These are phyloP conservation scores for Python bivittatus DNA, from an alignment of 2,113 vertebrate species.

Conservation along the genomic window DNA sequence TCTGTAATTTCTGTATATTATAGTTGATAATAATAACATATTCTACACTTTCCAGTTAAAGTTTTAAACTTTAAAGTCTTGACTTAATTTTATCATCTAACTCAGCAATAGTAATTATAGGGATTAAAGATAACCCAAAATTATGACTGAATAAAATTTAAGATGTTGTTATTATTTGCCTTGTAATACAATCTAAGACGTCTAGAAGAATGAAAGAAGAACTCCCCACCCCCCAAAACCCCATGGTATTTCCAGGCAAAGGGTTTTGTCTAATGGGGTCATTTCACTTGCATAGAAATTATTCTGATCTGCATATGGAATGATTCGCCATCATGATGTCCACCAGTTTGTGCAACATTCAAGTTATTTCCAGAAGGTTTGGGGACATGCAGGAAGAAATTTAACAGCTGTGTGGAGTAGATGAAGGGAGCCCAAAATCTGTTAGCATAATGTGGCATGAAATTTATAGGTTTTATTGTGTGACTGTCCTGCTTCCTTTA, in stretches of 20 bases:
- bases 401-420: not conserved
- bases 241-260: not conserved
- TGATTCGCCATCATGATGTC: not conserved
- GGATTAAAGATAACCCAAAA: not conserved
- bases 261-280: not conserved
- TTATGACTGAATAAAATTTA: not conserved
- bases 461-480: not conserved
- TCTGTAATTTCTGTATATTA: not conserved
- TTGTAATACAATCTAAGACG: not conserved
- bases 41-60: not conserved
- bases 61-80: not conserved
- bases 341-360: not conserved
- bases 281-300: not conserved
- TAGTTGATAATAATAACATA: not conserved
- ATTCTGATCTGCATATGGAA: not conserved
- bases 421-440: not conserved
- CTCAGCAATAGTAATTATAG: not conserved
- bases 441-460: not conserved
- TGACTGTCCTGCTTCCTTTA: not conserved
- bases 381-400: not conserved
- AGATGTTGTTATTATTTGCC: not conserved
- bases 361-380: not conserved
- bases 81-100: not conserved
- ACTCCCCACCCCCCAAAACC: no score
- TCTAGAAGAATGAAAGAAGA: not conserved